A percentile compares a stretch with the other conserved stretches of the same genome.
Evolutionary conservation across 2,888 invertebrate species (phyloP).

Genomic region (Cataglyphis altisquamis): DNA sequence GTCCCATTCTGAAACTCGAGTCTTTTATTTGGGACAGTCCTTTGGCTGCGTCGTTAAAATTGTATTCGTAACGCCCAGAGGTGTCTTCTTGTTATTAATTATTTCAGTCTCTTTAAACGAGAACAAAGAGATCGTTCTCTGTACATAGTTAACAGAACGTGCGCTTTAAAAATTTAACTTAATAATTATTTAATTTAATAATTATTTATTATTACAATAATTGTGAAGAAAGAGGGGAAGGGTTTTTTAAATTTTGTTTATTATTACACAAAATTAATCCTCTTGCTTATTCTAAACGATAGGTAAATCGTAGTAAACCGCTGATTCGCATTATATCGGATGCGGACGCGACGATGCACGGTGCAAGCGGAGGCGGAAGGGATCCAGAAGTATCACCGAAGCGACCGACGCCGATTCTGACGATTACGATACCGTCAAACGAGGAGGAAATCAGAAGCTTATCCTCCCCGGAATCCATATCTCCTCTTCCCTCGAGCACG

Average conservation of each 20-base stretch:
- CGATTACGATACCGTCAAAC: conserved; percentile 89
- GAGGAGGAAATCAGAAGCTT: conserved; percentile 87
- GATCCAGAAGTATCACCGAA: conserved; percentile 73
- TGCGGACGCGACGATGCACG: conserved; percentile 40
- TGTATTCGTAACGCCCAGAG: not conserved
- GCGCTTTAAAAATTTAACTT: not conserved
- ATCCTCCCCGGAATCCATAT: conserved; percentile 83
- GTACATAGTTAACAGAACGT: not conserved
- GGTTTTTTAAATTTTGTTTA: not conserved
- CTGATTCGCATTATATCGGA: conserved; percentile 71
- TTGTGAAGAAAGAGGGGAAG: not conserved
- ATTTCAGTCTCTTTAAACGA: not conserved
- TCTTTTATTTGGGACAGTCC: not conserved
- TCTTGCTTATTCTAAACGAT: not conserved
- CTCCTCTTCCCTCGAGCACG: conserved; percentile 74
- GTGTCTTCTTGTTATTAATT: not conserved
- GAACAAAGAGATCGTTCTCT: not conserved
- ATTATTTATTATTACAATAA: conserved; percentile 12
- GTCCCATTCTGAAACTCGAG: conserved; percentile 29
- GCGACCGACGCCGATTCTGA: conserved; percentile 86
- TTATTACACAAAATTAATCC: not conserved
- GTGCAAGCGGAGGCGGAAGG: conserved; percentile 61
- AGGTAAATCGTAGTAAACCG: conserved; percentile 64
- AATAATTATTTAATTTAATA: not conserved
- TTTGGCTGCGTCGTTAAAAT: not conserved